A percentile compares a stretch with the other conserved stretches of the same genome.
Evolutionary conservation across 2,797 vertebrate species (phyloP).

Genomic region (Cephalopachus bancanus): DNA sequence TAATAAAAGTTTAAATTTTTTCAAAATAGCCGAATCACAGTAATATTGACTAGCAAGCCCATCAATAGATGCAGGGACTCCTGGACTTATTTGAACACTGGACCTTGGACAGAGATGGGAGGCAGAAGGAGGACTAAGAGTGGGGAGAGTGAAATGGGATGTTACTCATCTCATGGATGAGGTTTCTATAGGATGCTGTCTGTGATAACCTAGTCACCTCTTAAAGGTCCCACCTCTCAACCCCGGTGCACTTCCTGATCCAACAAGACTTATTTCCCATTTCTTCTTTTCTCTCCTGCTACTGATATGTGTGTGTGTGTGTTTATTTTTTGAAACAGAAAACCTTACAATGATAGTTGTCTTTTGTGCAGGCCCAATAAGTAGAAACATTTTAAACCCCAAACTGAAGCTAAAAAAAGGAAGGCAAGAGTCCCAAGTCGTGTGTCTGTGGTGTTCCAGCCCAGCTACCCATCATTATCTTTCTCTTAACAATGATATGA

Average conservation of each 20-base stretch:
- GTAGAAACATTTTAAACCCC: background rate
- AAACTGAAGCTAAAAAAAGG: background rate
- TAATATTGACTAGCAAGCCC: background rate
- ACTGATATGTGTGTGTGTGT: background rate
- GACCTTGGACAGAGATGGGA: background rate
- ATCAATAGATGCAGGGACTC: fast-evolving
- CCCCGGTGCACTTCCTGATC: too few relatives aligned
- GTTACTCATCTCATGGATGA: background rate
- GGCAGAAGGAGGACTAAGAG: background rate
- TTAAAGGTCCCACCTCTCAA: too few relatives aligned
- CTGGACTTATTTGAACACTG: background rate
- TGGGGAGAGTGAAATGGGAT: background rate
- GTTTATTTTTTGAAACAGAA: background rate
- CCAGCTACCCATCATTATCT: too few relatives aligned
- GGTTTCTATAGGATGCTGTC: background rate
- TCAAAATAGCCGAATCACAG: background rate
- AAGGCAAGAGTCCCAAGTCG: background rate
- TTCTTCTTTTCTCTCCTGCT: background rate
- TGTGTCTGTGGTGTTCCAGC: background rate
- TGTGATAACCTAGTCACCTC: background rate
- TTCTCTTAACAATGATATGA: background rate
- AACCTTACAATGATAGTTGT: background rate
- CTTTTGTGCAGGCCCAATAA: background rate
- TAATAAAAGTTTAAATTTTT: slow-evolving; percentile 30
- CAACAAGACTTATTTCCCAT: background rate